Evolutionary conservation across 2,797 vertebrate genomes (phyloP), one percentile per base, ranked within the genome.

Genomic region (Hoplostethus mediterraneus): DNA sequence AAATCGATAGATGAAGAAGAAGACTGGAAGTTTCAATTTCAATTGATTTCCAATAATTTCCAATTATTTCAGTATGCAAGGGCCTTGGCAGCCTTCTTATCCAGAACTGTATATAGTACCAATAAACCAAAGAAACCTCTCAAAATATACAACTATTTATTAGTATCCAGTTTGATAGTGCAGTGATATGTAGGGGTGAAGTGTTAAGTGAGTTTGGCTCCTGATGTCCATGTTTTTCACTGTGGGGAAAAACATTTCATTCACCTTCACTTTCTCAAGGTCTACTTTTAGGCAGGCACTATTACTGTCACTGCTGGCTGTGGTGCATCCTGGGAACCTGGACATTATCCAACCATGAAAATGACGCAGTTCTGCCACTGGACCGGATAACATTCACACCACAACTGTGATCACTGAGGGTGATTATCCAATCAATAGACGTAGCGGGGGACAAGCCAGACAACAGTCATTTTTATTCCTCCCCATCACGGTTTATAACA

Each of bases 361-460:
- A 76, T 67, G 51, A 79, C 52, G 17, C 28, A 40, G 40, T 58
- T 79, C 51, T 65, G 63, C 74, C 78, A 59, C 57, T 69, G 13
- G 40, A 67, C 55, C 48, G 63, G 51, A 86, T 84, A 55, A 76
- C 59, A 85, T 71, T 70, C 38, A 64, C n/a, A 73, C 63, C 55
- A 44, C 72, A 51, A 2, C 71, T 59, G 67, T 71, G 69, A 80
- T 83, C 60, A 62, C 33, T 28, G 60, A 67, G 6, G 8, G 55
- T 71, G 45, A 86, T 86, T 82, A 73, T 73, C 44, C 42, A 79
- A 90, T 88, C 78, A 51, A 81, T 82, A 82, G 64, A 72, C 85
- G 75, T 60, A 40, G 66, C 61, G 33, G 42, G 31, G 33, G 31
- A 67, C 3, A 56, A 79, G 65, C 14, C 65, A 74, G 59, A 70